phyloP scores from a whole-genome alignment of 2,888 invertebrate species.

The Coecobrya sp. region DNA sequence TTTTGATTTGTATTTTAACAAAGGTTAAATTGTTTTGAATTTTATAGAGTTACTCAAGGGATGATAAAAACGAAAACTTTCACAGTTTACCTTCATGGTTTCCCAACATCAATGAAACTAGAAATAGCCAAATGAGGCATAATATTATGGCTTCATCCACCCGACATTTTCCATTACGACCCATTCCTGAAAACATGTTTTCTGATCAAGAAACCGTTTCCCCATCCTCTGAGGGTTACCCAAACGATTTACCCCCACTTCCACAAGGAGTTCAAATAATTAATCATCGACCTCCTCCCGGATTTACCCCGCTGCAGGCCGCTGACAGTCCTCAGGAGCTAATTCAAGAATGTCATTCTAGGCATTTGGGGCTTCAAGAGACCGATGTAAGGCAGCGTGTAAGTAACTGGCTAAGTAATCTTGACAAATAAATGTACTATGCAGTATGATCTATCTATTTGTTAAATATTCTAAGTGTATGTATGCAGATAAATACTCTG shows the following conservation, averaged over 20 bases:
- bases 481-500: too few relatives aligned
- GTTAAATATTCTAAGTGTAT: too few relatives aligned
- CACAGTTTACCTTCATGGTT: not conserved
- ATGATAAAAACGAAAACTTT: too few relatives aligned
- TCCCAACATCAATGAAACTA: not conserved
- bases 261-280: not conserved
- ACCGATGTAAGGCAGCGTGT: constrained; percentile 40
- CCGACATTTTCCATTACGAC: not conserved
- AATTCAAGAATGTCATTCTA: not conserved
- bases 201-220: not conserved
- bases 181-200: not conserved
- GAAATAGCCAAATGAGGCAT: not conserved
- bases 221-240: not conserved
- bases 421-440: not conserved
- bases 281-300: constrained; percentile 47
- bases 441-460: too few relatives aligned
- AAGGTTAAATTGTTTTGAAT: too few relatives aligned
- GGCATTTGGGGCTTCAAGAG: not conserved
- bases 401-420: constrained; percentile 37
- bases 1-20: not conserved
- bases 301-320: not conserved
- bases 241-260: not conserved
- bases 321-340: not conserved
- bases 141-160: not conserved
- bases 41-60: not conserved